phyloP scores from a whole-genome alignment of 2,888 invertebrate genomes.

The Catonia carolina region DNA sequence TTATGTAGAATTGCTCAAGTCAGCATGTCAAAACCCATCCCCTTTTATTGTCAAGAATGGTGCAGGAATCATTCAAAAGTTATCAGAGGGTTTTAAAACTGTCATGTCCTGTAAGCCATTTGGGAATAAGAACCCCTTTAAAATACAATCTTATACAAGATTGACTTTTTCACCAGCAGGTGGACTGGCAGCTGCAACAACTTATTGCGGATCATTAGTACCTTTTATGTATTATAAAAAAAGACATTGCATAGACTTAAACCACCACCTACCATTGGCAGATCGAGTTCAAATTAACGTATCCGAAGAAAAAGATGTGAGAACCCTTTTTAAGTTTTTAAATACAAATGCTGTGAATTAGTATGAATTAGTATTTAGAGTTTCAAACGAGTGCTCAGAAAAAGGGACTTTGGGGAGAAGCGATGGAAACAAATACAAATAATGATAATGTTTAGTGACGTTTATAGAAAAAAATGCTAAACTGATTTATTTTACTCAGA shows the following conservation, averaged over 20 bases:
- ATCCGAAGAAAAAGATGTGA: not conserved
- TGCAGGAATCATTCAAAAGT: slow-evolving; percentile 11
- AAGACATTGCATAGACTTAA: too few species aligned
- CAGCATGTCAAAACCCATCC: slow-evolving; percentile 16
- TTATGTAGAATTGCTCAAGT: slow-evolving; percentile 7
- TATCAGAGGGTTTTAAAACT: slow-evolving; percentile 11
- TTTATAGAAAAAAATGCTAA: too few species aligned
- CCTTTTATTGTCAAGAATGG: slow-evolving; percentile 17
- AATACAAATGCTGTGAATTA: slow-evolving; percentile 9
- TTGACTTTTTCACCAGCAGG: slow-evolving; percentile 5
- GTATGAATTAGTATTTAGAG: slow-evolving; percentile 12
- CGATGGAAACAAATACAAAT: too few species aligned
- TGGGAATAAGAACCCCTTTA: slow-evolving; percentile 14
- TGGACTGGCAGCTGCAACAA: not conserved
- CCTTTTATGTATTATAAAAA: too few species aligned
- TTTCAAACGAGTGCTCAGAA: too few species aligned
- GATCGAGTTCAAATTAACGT: too few species aligned
- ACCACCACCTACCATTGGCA: too few species aligned
- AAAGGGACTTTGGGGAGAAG: too few species aligned
- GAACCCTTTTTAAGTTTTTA: slow-evolving; percentile 17
- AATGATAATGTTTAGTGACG: too few species aligned
- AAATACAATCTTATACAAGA: slow-evolving; percentile 15
- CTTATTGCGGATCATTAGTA: too few species aligned
- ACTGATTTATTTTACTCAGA: too few species aligned
- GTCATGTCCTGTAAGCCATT: slow-evolving; percentile 1